Evolutionary conservation across 1,140 invertebrate species (phyloP).

Genomic region (Vanessa tameamea): DNA sequence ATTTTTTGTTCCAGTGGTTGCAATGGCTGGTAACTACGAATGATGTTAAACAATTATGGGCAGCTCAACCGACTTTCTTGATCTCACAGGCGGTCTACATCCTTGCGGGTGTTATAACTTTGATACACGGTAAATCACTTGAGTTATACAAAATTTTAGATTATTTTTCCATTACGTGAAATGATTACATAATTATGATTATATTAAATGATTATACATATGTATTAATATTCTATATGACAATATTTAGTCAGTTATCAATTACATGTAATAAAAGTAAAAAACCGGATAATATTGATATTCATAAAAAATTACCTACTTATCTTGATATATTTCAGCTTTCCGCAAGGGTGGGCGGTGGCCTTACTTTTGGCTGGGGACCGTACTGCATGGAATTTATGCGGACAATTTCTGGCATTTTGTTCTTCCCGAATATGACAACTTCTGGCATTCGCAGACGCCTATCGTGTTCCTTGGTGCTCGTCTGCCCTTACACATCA

Average conservation of each 20-base stretch:
- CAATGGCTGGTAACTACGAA: conserved; percentile 82
- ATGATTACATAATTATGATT: background rate
- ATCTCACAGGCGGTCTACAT: conserved; percentile 81
- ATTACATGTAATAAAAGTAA: too few species aligned
- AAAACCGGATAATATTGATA: background rate
- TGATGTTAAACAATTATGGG: conserved; percentile 78
- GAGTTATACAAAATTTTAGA: too few species aligned
- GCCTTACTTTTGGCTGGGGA: conserved; percentile 86
- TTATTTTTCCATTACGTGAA: background rate
- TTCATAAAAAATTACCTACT: background rate
- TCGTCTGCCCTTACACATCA: conserved; percentile 86
- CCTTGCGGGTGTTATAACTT: conserved; percentile 80
- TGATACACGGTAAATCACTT: conserved; percentile 81
- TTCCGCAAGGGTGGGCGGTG: conserved; percentile 85
- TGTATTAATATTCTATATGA: too few species aligned
- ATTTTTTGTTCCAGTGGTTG: conserved; percentile 66
- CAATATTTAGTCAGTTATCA: too few species aligned
- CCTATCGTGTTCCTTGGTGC: conserved; percentile 86
- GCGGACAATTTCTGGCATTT: conserved; percentile 90
- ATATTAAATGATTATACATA: too few species aligned
- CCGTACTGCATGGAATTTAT: conserved; percentile 86
- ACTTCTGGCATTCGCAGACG: conserved; percentile 91
- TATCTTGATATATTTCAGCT: conserved; percentile 72
- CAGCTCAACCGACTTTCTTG: conserved; percentile 83
- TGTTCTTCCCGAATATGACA: conserved; percentile 80